Percentiles rank a stretch among this genome's conserved stretches.
Evolutionary conservation across 53 echinoderm and acorn worm genomes (phyloP).

Genomic region (Patiria pectinifera): DNA sequence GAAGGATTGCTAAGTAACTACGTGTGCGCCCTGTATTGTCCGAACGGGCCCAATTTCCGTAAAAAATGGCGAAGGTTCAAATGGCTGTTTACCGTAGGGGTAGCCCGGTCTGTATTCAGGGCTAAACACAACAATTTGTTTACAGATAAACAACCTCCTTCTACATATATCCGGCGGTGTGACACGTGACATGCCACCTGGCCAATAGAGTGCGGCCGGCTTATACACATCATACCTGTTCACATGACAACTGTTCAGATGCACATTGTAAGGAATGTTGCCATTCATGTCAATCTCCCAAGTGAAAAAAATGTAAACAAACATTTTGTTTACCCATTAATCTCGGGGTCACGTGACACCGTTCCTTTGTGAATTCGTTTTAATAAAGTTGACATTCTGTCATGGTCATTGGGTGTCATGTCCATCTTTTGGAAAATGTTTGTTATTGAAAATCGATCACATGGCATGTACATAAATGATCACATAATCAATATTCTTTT

Average conservation of each 20-base stretch:
- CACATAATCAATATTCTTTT: neutral
- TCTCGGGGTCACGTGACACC: constrained; percentile 50
- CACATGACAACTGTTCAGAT: constrained; percentile 65
- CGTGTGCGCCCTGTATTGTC: constrained; percentile 78
- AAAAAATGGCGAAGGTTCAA: constrained; percentile 99
- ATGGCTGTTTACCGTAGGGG: constrained; percentile 99
- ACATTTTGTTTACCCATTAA: constrained; percentile 59
- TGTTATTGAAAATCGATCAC: constrained; percentile 45
- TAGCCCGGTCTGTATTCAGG: constrained; percentile 97
- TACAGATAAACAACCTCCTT: constrained; percentile 99
- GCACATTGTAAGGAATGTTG: constrained; percentile 33
- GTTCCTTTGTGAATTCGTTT: constrained; percentile 5
- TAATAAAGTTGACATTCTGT: constrained; percentile 21
- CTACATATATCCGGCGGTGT: constrained; percentile 98
- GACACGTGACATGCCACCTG: constrained; percentile 99
- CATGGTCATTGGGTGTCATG: constrained; percentile 3
- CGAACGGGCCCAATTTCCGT: constrained; percentile 96
- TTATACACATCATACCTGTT: constrained; percentile 73
- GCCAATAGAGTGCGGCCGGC: constrained; percentile 76
- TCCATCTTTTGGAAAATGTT: neutral
- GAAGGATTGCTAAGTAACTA: constrained; percentile 31
- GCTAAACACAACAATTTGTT: constrained; percentile 99
- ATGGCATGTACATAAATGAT: neutral
- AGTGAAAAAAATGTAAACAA: constrained; percentile 62
- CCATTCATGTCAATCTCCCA: constrained; percentile 41